phyloP scores from a whole-genome alignment of 2,888 invertebrate species.

The Lysandra coridon region DNA sequence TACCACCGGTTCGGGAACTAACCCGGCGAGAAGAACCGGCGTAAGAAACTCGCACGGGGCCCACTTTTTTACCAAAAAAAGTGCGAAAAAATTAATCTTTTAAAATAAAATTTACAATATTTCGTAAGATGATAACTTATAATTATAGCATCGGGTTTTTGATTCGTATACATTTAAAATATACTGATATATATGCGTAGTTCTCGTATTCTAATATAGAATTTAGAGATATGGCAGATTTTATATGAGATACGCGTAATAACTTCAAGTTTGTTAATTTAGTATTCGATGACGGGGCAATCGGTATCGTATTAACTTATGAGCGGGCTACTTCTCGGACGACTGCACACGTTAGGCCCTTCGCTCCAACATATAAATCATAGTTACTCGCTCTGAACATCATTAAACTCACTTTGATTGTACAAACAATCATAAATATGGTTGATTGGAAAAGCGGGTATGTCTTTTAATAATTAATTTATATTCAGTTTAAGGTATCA shows the following conservation, averaged over 20 bases:
- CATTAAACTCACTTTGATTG: slow-evolving; percentile 2
- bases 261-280: neutral
- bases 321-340: slow-evolving; percentile 12
- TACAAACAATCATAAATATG: neutral
- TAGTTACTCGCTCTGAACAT: slow-evolving; percentile 5
- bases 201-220: neutral
- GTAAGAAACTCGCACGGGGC: too few species aligned
- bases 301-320: slow-evolving; percentile 20
- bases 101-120: neutral
- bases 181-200: neutral
- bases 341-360: slow-evolving; percentile 7
- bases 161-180: neutral
- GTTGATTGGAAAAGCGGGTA: neutral
- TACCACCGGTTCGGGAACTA: too few species aligned
- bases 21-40: too few species aligned
- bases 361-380: slow-evolving; percentile 6
- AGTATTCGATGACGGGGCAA: slow-evolving; percentile 14
- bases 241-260: slow-evolving; percentile 18
- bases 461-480: neutral
- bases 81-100: too few species aligned
- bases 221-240: neutral
- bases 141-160: neutral
- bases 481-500: neutral
- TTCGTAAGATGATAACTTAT: neutral
- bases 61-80: too few species aligned